Evolutionary conservation across 2,888 invertebrate species (phyloP), one percentile per base, ranked within the genome.

Genomic region (Drosophila ochracea): DNA sequence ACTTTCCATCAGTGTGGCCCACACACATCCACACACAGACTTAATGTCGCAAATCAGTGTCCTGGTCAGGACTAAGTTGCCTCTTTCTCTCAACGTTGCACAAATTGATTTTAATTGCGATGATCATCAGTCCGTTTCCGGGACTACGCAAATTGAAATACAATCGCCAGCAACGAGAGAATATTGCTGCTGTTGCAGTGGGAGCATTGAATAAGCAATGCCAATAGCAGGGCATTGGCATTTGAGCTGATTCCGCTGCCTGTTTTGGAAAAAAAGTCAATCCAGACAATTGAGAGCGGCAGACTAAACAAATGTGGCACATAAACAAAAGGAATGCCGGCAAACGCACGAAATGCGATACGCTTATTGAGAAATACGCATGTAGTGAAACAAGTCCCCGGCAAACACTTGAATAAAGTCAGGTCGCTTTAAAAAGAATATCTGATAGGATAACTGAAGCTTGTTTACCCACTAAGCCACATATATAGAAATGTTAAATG

Each of bases 71-170:
- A 54, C 25, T 33, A 28, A 25, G 47, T 47, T 47, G 47, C 16
- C 16, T 47, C 16, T 35, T 21, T 19, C 43, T 19, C 30, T 43
- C 30, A 66, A 47, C 43, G 52, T 21, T 16, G 50, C 53, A 33
- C 73, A 78, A 73, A 81, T 76, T 76, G 78, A 78, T 83, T 76
- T 76, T 74, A 66, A 77, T 72, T 73, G 80, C 68, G 64, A 52
- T 70, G 61, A 57, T 61, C 60, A 47, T 61, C 69, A 58, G 57
- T n/a, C 49, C 55, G 3, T 30, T 31, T 25, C n/a, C 35, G 21
- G 30, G 16, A 16, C 59, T 43, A 61, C 65, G 73, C 71, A 76
- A 83, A 83, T 81, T 76, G 78, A 81, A 82, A 76, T 78, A 63
- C 61, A 64, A 72, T 67, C 68, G 79, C 53, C 58, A 62, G 53